A percentile compares a stretch with the other conserved stretches of the same genome.
These are phyloP conservation scores for Nothobranchius furzeri DNA, from an alignment of 2,113 vertebrate species.

Conservation along the genomic window DNA sequence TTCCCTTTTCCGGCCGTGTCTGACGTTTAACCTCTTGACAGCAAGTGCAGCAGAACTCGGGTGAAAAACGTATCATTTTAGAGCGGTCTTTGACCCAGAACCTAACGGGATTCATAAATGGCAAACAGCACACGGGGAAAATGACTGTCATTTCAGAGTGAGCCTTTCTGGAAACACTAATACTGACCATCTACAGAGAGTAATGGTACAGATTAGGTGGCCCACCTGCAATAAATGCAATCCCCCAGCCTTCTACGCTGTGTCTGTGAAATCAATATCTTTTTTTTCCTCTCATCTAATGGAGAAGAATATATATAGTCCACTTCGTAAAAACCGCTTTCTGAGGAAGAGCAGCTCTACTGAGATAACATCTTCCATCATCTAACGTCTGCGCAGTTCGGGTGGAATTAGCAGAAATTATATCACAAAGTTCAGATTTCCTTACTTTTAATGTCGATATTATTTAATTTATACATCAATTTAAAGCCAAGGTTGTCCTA, in stretches of 20 bases:
- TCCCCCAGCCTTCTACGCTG: slow-evolving; percentile 23
- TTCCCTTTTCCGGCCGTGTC: no score
- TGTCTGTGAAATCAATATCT: slow-evolving; percentile 54
- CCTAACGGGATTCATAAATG: slow-evolving; percentile 23
- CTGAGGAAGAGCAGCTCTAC: slow-evolving; percentile 19
- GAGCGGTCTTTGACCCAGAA: background rate
- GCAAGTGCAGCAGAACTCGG: background rate
- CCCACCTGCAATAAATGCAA: slow-evolving; percentile 38
- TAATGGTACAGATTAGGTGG: slow-evolving; percentile 16
- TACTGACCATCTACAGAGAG: slow-evolving; percentile 13
- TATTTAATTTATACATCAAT: background rate
- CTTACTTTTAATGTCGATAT: background rate
- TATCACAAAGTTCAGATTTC: slow-evolving; percentile 37
- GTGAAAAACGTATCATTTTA: background rate
- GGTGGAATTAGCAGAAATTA: slow-evolving; percentile 48
- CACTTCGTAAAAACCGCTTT: background rate
- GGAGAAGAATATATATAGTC: slow-evolving; percentile 25
- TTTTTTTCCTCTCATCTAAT: slow-evolving; percentile 30
- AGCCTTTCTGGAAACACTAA: slow-evolving; percentile 44
- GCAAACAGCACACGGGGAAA: slow-evolving; percentile 29
- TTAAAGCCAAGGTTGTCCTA: no score
- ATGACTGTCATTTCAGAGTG: slow-evolving; percentile 34
- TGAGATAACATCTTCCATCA: slow-evolving; percentile 42
- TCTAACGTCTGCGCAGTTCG: slow-evolving; percentile 14
- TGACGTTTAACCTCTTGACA: slow-evolving; percentile 14